Evolutionary conservation across 2,113 vertebrate species (phyloP).

Genomic region (Notiomystis cincta): DNA sequence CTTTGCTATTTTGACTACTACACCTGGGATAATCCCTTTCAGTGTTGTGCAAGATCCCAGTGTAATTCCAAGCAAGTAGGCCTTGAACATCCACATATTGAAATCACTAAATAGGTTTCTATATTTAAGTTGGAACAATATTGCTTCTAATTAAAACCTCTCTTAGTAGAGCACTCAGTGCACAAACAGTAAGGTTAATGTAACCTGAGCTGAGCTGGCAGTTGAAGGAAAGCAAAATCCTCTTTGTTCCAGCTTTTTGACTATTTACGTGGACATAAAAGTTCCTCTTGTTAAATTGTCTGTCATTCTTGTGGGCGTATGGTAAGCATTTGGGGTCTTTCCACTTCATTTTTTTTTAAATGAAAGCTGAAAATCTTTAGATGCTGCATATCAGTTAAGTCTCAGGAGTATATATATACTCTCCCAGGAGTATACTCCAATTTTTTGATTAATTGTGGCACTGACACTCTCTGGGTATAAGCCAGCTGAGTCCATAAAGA

Average conservation of each 20-base stretch:
- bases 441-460: background rate
- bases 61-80: constrained; percentile 31
- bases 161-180: background rate
- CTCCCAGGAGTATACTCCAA: background rate
- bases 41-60: background rate
- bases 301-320: background rate
- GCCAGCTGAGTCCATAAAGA: background rate
- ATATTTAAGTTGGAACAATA: constrained; percentile 53
- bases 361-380: background rate
- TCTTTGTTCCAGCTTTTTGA: background rate
- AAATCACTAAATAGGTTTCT: constrained; percentile 50
- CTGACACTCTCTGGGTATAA: background rate
- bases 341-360: background rate
- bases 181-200: background rate
- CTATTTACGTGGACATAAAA: background rate
- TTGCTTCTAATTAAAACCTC: constrained; percentile 46
- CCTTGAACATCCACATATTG: background rate
- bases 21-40: constrained; percentile 47
- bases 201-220: background rate
- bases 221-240: background rate
- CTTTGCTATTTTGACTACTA: constrained; percentile 44
- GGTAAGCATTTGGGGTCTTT: background rate
- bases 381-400: background rate
- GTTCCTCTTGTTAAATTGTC: background rate
- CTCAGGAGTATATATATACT: too few relatives aligned